Evolutionary conservation across 1,140 invertebrate genomes (phyloP), one percentile per base, ranked within the genome.

Genomic region (Oedothorax gibbosus): DNA sequence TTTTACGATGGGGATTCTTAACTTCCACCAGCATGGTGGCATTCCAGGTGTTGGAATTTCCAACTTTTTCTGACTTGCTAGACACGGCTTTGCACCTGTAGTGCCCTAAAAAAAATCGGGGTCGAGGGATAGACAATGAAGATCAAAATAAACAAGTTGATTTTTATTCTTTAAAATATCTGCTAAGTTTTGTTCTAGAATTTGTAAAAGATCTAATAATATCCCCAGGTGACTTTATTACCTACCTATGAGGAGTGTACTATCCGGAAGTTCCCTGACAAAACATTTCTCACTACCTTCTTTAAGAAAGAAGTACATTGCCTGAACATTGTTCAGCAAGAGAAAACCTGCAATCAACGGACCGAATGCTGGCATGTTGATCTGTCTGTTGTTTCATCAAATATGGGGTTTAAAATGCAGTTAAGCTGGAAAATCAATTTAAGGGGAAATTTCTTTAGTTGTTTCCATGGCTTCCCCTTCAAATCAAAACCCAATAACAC

Each of bases 201-300:
- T 35, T 35, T 35, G 2, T 35, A 35, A 35, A 35, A 35, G 35
- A 35, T 35, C 1, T 35, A 35, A n/a, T n/a, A n/a, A n/a, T n/a
- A n/a, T n/a, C n/a, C n/a, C n/a, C n/a, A 35, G 35, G 35, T 35
- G 35, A 35, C 5, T 35, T 35, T 35, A 35, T 2, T 35, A 35
- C 64, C 21, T 79, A 79, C 77, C 77, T 10, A 68, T 62, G 12
- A 79, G 53, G 9, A 79, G 14, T 8, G 77, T 79, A 2, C 51
- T 56, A 12, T 56, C 21, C 6, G 77, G 50, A 18, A 79, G 49
- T 68, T 79, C 77, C n/a, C 18, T 14, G 53, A 68, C 54, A 18
- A 79, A 79, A 21, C 77, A 79, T 53, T 68, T 79, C 64, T 79
- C 77, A 8, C 56, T 53, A 21, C 77, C 77, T 68, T 79, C 77